phyloP scores from a whole-genome alignment of 2,888 invertebrate species.

The Parnassius orleans region DNA sequence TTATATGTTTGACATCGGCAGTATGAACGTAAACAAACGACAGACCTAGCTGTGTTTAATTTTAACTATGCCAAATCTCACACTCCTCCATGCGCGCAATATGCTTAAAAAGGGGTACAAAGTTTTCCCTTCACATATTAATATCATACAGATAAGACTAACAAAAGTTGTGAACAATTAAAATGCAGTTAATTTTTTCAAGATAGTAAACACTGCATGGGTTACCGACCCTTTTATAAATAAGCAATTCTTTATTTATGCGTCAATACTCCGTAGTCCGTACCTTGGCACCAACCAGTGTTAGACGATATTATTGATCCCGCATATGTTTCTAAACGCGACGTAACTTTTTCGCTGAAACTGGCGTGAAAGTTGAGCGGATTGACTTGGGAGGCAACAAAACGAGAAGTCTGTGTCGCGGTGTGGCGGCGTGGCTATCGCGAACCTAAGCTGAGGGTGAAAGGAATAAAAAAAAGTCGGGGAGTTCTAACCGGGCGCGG shows the following conservation, averaged over 20 bases:
- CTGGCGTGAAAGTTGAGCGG: constrained; percentile 55
- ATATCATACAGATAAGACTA: no score
- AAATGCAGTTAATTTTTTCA: no score
- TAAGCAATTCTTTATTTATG: background rate
- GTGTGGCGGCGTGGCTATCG: constrained; percentile 67
- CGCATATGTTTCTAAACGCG: constrained; percentile 22
- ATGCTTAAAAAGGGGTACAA: no score
- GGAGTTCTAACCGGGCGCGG: constrained; percentile 77
- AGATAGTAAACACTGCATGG: background rate
- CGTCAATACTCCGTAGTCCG: background rate
- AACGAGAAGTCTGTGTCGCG: constrained; percentile 32
- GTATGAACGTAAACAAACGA: no score
- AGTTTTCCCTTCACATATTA: no score
- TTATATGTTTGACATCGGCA: no score
- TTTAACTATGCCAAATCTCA: no score
- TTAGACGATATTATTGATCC: constrained; percentile 26
- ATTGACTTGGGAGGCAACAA: constrained; percentile 32
- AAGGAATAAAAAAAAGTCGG: constrained; percentile 74
- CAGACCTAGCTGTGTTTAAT: no score
- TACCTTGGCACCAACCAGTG: constrained; percentile 10
- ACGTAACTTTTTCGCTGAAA: constrained; percentile 37
- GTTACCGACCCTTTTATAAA: constrained; percentile 5
- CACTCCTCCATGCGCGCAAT: no score
- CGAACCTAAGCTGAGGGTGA: constrained; percentile 73
- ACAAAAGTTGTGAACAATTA: no score